A percentile compares a stretch with the other conserved stretches of the same genome.
Conservation (phyloP, 2,113 vertebrate genomes). For the Syrrhaptes paradoxus region DNA sequence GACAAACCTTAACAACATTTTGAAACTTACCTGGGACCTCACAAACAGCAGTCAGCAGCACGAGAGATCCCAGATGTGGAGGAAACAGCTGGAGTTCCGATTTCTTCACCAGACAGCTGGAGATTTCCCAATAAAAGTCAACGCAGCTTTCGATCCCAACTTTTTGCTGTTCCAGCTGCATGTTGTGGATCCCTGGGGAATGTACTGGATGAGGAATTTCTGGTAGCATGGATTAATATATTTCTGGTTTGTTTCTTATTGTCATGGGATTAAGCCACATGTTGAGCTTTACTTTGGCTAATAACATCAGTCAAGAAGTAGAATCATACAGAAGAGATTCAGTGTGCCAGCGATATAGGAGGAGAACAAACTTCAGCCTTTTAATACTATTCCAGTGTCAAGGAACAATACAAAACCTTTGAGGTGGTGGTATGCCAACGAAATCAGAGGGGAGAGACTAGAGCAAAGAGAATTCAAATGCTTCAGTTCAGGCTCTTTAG, state of each 20-base stretch:
- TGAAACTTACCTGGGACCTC: slow-evolving; percentile 40
- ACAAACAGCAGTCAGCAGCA: background rate
- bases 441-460: background rate
- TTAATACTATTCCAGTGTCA: background rate
- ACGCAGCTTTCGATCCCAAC: background rate
- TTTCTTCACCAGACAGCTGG: slow-evolving; percentile 21
- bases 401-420: background rate
- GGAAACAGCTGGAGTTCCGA: slow-evolving; percentile 39
- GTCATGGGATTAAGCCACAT: background rate
- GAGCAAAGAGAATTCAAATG: background rate
- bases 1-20: background rate
- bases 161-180: slow-evolving; percentile 19
- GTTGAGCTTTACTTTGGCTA: background rate
- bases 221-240: background rate
- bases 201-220: background rate
- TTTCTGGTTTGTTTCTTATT: background rate
- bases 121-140: slow-evolving; percentile 39
- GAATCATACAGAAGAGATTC: background rate
- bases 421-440: background rate
- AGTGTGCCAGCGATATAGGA: background rate
- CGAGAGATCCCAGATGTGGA: slow-evolving; percentile 4
- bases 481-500: background rate
- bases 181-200: background rate
- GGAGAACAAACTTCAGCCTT: background rate
- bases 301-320: background rate